Percentiles rank a stretch among this genome's conserved stretches.
Conservation (phyloP, 2,797 vertebrate species). For the Cheirogaleus major region DNA sequence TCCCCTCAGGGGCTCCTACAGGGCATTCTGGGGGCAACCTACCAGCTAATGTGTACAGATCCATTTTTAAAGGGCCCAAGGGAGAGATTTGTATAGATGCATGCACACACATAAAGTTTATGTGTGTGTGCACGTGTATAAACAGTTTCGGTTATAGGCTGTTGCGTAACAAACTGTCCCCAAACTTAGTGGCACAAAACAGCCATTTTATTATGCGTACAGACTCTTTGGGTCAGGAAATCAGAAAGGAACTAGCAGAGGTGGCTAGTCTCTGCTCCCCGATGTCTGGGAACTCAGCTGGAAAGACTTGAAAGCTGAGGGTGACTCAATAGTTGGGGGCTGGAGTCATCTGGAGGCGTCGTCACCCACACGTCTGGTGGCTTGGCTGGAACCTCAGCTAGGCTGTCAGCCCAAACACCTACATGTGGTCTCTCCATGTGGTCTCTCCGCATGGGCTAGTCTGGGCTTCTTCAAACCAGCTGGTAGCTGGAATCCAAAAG, state of each 20-base stretch:
- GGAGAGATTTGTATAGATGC: not conserved
- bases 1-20: not conserved
- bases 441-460: not conserved
- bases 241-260: not conserved
- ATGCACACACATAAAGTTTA: not conserved
- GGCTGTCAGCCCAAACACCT: not conserved
- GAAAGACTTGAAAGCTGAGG: not conserved
- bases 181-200: not conserved
- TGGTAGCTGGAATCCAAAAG: not conserved
- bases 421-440: not conserved
- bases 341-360: not conserved
- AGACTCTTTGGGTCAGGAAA: not conserved
- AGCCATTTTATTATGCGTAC: not conserved
- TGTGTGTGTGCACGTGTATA: not conserved
- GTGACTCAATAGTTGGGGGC: not conserved
- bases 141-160: not conserved
- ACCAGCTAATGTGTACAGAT: not conserved
- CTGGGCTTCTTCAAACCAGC: not conserved
- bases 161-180: not conserved
- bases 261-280: not conserved
- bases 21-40: not conserved
- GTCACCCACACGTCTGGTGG: not conserved
- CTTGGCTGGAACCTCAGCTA: not conserved
- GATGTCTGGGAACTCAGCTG: not conserved
- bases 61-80: not conserved